Base-by-base conservation (phyloP, 2,797 vertebrate species). In the Sebastes paucispinis region DNA sequence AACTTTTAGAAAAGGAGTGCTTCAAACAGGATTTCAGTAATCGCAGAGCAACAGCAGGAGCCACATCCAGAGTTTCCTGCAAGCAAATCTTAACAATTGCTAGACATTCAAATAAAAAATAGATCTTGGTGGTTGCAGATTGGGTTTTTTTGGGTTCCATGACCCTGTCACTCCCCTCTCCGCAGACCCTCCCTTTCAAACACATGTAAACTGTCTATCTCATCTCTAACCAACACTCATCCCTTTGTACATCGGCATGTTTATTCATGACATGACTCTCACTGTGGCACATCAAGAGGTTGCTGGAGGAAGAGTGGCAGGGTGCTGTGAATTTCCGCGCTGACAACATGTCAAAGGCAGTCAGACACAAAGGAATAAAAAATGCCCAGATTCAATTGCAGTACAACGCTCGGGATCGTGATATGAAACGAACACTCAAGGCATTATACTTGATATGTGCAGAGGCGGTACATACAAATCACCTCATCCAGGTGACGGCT, bases 181-280 rank as follows among this genome's bases (percentile, higher is more conserved):
- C 68, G 79, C 69, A 73, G 77, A 85, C 83, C 73, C 39, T 83
- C 68, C 69, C 76, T 83, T 87, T 90, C 82, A 90, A 89, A 91
- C 89, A 90, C 88, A 77, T 92, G 91, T 92, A 91, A 92, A 92
- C 89, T 91, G 84, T 87, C 90, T 71, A 88, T 93, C 89, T 90
- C 87, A 90, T 92, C 86, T 86, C 70, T 10, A 79, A 82, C 77
- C 88, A 88, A 70, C 89, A 81, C 74, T 88, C 83, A 75, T 86
- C 84, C 82, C 88, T 93, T 91, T 91, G 87, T 92, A 85, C 77
- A 78, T 64, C 82, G 5, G 55, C 87, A 93, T 93, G 90, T 93
- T 92, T 93, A 93, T 93, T 94, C 90, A 94, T 93, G 91, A 83
- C 82, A 60, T 11, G 75, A 81, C 75, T 85, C 79, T 73, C 66